Percentiles rank a stretch among this genome's conserved stretches.
Evolutionary conservation across 1,140 invertebrate species (phyloP).

Genomic region (Campoletis sonorensis): DNA sequence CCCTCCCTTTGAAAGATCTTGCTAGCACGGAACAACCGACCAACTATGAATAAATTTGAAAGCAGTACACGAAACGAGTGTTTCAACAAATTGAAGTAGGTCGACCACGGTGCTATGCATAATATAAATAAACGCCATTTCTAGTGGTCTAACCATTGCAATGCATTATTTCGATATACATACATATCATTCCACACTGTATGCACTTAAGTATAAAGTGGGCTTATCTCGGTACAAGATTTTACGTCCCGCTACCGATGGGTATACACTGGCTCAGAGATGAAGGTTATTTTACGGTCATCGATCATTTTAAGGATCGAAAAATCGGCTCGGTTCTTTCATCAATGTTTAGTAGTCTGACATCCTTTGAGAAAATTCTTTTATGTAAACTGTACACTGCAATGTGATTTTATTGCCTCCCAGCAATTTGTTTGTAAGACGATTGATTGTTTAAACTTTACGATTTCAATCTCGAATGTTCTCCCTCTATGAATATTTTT

Average conservation of each 20-base stretch:
- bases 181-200: not conserved
- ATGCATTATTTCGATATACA: not conserved
- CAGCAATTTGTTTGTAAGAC: too few relatives aligned
- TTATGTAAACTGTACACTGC: too few relatives aligned
- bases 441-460: too few relatives aligned
- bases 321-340: not conserved
- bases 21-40: constrained; percentile 32
- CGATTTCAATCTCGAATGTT: too few relatives aligned
- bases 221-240: constrained; percentile 4
- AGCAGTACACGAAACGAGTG: constrained; percentile 39
- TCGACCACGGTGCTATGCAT: constrained; percentile 25
- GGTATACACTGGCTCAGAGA: not conserved
- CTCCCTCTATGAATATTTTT: too few relatives aligned
- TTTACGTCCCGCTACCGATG: constrained; percentile 7
- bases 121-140: constrained; percentile 32
- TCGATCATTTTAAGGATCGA: not conserved
- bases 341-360: not conserved
- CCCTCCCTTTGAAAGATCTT: constrained; percentile 15
- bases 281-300: not conserved
- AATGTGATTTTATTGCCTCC: too few relatives aligned
- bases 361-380: too few relatives aligned
- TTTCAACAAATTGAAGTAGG: constrained; percentile 46
- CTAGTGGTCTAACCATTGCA: not conserved
- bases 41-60: constrained; percentile 42
- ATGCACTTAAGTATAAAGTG: not conserved